Conservation (phyloP, 2,797 vertebrate species). For the Chaetophractus vellerosus region DNA sequence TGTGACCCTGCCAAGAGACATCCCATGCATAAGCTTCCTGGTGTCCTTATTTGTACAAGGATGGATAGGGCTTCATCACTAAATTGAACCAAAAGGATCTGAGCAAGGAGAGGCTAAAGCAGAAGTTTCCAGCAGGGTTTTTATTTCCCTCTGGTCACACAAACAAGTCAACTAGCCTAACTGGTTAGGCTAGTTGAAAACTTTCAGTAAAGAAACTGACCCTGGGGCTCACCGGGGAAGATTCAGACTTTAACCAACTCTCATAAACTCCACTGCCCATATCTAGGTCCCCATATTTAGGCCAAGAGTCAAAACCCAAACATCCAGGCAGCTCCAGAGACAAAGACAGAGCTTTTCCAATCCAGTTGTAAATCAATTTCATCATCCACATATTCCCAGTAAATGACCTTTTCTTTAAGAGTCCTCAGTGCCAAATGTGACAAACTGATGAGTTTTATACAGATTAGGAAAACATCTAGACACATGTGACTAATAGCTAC, state of each 20-base stretch:
- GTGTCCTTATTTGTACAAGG: not conserved
- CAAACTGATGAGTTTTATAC: not conserved
- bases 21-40: not conserved
- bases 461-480: not conserved
- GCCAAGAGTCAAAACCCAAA: not conserved
- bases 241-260: conserved; percentile 23
- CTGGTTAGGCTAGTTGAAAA: conserved; percentile 3
- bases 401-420: not conserved
- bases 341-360: not conserved
- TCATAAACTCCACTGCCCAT: not conserved
- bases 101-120: not conserved
- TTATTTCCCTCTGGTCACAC: not conserved
- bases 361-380: not conserved
- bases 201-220: not conserved
- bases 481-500: not conserved
- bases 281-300: not conserved
- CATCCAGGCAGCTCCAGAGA: not conserved
- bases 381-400: not conserved
- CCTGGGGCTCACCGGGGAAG: not conserved
- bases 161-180: conserved; percentile 34
- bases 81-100: not conserved
- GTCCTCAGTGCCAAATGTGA: not conserved
- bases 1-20: too few species aligned
- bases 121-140: not conserved
- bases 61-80: not conserved